A percentile compares a stretch with the other conserved stretches of the same genome.
phyloP scores from a whole-genome alignment of 2,113 vertebrate species.

The Benitochromis conjunctus region DNA sequence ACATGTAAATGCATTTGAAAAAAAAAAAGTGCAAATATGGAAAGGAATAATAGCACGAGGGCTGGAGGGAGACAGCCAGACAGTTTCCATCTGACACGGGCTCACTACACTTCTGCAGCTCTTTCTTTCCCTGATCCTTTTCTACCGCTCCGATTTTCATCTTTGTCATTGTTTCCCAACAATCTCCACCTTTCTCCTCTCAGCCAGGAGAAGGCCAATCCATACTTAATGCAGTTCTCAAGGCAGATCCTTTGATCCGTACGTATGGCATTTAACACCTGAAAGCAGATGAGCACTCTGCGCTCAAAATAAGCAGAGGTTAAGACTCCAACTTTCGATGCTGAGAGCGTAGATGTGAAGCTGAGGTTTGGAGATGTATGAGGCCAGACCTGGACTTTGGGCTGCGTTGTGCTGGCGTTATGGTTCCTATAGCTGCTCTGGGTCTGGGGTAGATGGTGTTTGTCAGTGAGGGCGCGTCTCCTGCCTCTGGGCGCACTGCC shows the following conservation, averaged over 20 bases:
- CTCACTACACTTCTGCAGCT: background rate
- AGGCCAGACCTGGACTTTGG: constrained; percentile 21
- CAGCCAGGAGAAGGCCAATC: constrained; percentile 33
- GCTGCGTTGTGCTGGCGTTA: background rate
- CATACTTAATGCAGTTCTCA: constrained; percentile 14
- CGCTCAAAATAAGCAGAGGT: constrained; percentile 43
- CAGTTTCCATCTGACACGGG: constrained; percentile 1
- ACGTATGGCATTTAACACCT: constrained; percentile 70
- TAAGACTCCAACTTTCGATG: constrained; percentile 13
- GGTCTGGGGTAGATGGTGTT: constrained; percentile 59
- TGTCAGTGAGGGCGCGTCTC: constrained; percentile 71
- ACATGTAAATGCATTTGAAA: constrained; percentile 62
- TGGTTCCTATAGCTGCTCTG: constrained; percentile 36
- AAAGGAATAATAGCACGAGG: constrained; percentile 48
- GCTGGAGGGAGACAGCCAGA: constrained; percentile 28
- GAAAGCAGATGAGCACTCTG: constrained; percentile 50
- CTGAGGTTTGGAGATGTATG: constrained; percentile 16
- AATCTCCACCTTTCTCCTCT: constrained; percentile 2
- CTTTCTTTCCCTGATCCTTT: background rate
- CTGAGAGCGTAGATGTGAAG: background rate
- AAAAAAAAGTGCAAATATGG: constrained; percentile 57
- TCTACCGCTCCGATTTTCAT: background rate
- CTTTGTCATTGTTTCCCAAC: constrained; percentile 27
- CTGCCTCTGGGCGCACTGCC: constrained; percentile 72
- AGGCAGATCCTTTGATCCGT: constrained; percentile 64